These are phyloP conservation scores for Mionectes olivaceus DNA, from an alignment of 2,797 vertebrate species.

Conservation along the genomic window DNA sequence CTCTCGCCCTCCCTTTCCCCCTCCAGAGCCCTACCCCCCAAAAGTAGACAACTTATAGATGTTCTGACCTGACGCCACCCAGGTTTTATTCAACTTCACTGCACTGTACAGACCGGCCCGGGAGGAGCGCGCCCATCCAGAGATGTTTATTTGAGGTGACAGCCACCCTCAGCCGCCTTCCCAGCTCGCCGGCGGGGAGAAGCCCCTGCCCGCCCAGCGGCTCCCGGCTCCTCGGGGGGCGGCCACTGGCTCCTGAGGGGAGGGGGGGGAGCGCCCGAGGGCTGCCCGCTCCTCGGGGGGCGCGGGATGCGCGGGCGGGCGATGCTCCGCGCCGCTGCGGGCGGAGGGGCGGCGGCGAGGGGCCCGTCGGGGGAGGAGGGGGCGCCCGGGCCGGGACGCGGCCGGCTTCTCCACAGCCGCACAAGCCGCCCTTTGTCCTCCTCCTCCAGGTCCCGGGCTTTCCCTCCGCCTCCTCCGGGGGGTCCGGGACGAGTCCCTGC, in stretches of 20 bases:
- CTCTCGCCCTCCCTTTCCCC: neutral
- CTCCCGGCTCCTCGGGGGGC: neutral
- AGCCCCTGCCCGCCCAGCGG: neutral
- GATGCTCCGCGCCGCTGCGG: neutral
- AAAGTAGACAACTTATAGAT: slow-evolving; percentile 37
- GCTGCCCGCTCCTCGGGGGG: neutral
- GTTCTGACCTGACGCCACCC: slow-evolving; percentile 44
- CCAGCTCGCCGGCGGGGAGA: neutral
- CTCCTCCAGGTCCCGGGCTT: slow-evolving; percentile 16
- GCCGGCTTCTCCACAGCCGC: slow-evolving; percentile 22
- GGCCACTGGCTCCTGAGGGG: neutral
- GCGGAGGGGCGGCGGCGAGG: neutral
- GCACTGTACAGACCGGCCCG: slow-evolving; percentile 29
- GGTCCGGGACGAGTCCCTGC: neutral
- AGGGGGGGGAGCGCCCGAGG: neutral
- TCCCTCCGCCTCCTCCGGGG: slow-evolving; percentile 13
- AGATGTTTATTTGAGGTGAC: slow-evolving; percentile 69
- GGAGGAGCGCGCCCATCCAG: slow-evolving; percentile 29
- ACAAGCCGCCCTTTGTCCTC: slow-evolving; percentile 82
- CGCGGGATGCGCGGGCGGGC: neutral
- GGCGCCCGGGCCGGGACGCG: slow-evolving; percentile 56
- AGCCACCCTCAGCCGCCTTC: slow-evolving; percentile 30
- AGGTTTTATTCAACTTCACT: slow-evolving; percentile 43
- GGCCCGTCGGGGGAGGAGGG: neutral
- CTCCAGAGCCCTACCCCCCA: neutral